Percentiles rank a stretch among this genome's conserved stretches.
These are phyloP conservation scores for Ammospiza nelsoni DNA, from an alignment of 2,113 vertebrate genomes.

Conservation along the genomic window DNA sequence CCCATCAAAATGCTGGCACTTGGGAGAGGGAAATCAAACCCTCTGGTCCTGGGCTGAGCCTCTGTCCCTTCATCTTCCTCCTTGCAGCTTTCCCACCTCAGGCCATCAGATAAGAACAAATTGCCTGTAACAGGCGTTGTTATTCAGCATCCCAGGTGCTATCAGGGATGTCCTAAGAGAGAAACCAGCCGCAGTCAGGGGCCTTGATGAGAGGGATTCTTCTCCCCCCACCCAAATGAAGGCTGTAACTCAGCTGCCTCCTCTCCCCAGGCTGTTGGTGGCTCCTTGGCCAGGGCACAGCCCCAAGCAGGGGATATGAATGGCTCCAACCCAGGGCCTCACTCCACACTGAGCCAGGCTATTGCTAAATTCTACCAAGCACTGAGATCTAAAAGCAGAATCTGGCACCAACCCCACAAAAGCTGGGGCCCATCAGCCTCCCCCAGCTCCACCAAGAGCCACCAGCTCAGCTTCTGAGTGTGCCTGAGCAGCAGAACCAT, in stretches of 20 bases:
- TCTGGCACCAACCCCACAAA: neutral
- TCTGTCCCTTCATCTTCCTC: neutral
- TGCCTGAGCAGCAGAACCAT: neutral
- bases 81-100: neutral
- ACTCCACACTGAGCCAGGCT: neutral
- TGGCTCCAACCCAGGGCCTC: neutral
- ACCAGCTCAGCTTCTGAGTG: fast-evolving
- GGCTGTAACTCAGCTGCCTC: neutral
- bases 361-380: neutral
- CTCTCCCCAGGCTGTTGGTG: neutral
- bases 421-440: neutral
- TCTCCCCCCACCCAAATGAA: neutral
- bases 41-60: neutral
- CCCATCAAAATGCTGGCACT: constrained; percentile 23
- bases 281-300: neutral
- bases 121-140: neutral
- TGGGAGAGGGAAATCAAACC: neutral
- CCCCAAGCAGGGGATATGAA: neutral
- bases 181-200: neutral
- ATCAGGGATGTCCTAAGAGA: neutral
- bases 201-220: neutral
- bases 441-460: neutral
- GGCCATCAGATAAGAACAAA: constrained; percentile 38
- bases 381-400: neutral
- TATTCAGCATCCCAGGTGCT: neutral